Base-by-base conservation (phyloP, 2,888 invertebrate genomes). In the Netelia fuscicornis region DNA sequence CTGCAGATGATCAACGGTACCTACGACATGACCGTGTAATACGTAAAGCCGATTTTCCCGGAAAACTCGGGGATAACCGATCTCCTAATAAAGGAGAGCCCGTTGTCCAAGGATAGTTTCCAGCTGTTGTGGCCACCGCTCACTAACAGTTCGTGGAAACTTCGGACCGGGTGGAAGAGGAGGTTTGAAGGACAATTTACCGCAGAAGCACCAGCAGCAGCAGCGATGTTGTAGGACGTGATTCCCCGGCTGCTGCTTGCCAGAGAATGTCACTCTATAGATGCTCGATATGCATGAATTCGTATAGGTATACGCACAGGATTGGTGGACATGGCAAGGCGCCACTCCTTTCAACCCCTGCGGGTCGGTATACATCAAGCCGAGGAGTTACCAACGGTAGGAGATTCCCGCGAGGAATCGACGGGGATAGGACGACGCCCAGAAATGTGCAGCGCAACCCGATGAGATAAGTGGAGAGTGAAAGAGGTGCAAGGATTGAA, bases 101-200 rank as follows among this genome's bases (percentile, higher is more conserved):
- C 37, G 37, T 1, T 17, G 54, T 17, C 54, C 54, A 54, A 17
- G 17, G 54, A 8, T 13, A n/a, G 54, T 54, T 54, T 17, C 54
- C 54, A n/a, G 54, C n/a, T n/a, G 13, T 13, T 17, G 54, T 13
- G 54, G 52, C 52, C 5, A 54, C n/a, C 17, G 54, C 17, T 54
- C 54, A 13, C 54, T 54, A n/a, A 54, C 42, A 37, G 58, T 60
- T 83, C 52, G 52, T 54, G 23, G n/a, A 54, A 84, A 80, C 65
- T 84, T 84, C 65, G 76, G 68, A 84, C 80, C 72, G 81, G 76
- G 67, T 52, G 76, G 62, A 23, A 37, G 68, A 68, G 54, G 71
- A 23, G 48, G 25, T n/a, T 62, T 72, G 72, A 72, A 67, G 52
- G 76, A 79, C 82, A 74, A 74, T 72, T 78, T 80, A 83, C 70